Base-by-base conservation (phyloP, 2,888 invertebrate species). In the Drosophila lacicola region DNA sequence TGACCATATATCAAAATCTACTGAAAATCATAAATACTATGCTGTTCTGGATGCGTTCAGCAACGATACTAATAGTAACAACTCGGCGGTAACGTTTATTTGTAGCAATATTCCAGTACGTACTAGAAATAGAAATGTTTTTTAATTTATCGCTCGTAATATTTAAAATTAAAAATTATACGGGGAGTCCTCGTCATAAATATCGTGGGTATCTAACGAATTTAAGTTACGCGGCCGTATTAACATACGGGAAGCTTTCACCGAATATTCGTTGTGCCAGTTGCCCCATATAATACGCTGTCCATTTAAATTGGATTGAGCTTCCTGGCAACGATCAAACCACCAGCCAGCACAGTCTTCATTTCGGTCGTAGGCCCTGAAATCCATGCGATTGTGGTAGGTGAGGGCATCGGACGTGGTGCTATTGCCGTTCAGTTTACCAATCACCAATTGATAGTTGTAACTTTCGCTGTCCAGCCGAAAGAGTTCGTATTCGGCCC, bases 201-300 rank as follows among this genome's bases (percentile, higher is more conserved):
- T 17, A 9, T 71, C 55, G n/a, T 74, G 70, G 19, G 44, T 53
- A n/a, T 25, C 54, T 21, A 46, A 36, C 11, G 58, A 17, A 17
- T 47, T 54, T 4, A 45, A 45, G 34, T 63, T 76, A 2, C 58
- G 72, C 1, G 92, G 91, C 4, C 92, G 82, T 50, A 92, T 89
- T 61, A 92, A 66, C 94, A 95, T 94, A 70, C 93, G 92, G 0
- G 93, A 91, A 47, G 91, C 91, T 69, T 92, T 93, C 67, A 94
- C 83, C 1, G 94, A 93, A 85, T 93, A 93, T 84, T 94, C 93
- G 53, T 92, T 58, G 65, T 60, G 91, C 94, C 94, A 94, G 69
- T 93, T 92, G 73, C 94, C 94, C 94, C 94, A 94, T 74, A 94
- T 93, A 47, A 94, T 93, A 66, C 93, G 93, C 77, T 93, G 93